Percentiles rank a stretch among this genome's conserved stretches.
phyloP scores from a whole-genome alignment of 2,888 invertebrate species.

The Gastracanthus pulcherrimus region DNA sequence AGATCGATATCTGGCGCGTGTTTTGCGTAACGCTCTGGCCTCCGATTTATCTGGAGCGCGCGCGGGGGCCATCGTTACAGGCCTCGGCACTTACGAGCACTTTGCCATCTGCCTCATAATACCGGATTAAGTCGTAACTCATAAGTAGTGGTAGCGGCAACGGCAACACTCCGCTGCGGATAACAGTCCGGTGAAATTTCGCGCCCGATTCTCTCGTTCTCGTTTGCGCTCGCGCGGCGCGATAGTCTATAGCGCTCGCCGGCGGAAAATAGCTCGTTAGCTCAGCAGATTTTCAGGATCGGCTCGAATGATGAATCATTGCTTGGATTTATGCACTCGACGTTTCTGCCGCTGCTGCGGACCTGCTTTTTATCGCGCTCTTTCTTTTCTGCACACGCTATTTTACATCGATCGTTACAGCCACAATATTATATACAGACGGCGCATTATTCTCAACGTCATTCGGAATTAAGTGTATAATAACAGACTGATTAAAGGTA shows the following conservation, averaged over 20 bases:
- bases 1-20: conserved; percentile 68
- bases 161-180: no score
- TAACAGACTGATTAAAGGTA: not conserved
- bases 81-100: conserved; percentile 60
- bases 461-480: not conserved
- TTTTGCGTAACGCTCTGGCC: conserved; percentile 67
- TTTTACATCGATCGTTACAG: not conserved
- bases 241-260: not conserved
- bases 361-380: conserved; percentile 9
- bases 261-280: conserved; percentile 43
- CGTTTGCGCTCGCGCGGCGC: not conserved
- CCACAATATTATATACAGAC: not conserved
- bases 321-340: conserved; percentile 30
- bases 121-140: conserved; percentile 73
- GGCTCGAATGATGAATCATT: conserved; percentile 48
- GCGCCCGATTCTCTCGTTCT: conserved; percentile 3
- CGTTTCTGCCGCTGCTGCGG: not conserved
- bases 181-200: conserved; percentile 50
- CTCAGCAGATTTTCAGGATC: conserved; percentile 52
- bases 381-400: not conserved
- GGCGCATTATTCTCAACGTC: not conserved
- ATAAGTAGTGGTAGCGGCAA: conserved; percentile 53
- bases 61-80: conserved; percentile 63
- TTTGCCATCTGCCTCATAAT: conserved; percentile 59
- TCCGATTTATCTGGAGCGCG: conserved; percentile 48